Evolutionary conservation across 2,888 invertebrate species (phyloP), one percentile per base, ranked within the genome.

Genomic region (Erpobdella octoculata): DNA sequence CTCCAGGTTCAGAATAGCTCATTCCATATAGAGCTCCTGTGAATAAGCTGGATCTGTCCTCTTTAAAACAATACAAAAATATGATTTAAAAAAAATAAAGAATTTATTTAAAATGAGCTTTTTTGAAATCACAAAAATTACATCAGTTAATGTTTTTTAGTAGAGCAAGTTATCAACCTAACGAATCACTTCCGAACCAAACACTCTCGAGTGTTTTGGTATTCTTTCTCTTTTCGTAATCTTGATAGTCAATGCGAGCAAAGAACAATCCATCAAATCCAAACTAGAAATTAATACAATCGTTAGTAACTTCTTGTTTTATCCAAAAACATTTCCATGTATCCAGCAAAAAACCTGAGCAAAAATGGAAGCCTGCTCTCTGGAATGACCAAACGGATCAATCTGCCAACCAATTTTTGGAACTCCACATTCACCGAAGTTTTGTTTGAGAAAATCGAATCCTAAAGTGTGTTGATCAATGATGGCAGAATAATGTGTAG

Each of bases 241-340:
- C 94, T 80, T 90, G 80, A 82, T 89, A 92, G 83, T 94, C 93
- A 33, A 93, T 86, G 31, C 94, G 87, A 0, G 91, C 93, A 72
- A 94, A 87, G 79, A 93, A 89, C 75, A 92, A 83, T 0, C 91
- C 93, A 79, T 95, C 93, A 79, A 89, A 94, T 75, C 91, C 93
- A 88, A 95, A 89, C 81, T 89, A 89, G 21, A 37, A 62, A 31
- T 15, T 41, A 41, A n/a, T 12, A 15, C 46, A 15, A 41, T 41
- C n/a, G 12, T 41, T 41, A n/a, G 12, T 15, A 41, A 41, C 12
- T 41, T n/a, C n/a, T 41, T 41, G 12, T 41, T 41, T 15, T 12
- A 41, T 41, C 31, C 61, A 61, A 61, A 61, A 6, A 62, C 62
- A 8, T 4, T 35, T 15, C 15, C n/a, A 65, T 37, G 28, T 59